Base-by-base conservation (phyloP, 2,113 vertebrate genomes). In the Hippopotamus amphibius region DNA sequence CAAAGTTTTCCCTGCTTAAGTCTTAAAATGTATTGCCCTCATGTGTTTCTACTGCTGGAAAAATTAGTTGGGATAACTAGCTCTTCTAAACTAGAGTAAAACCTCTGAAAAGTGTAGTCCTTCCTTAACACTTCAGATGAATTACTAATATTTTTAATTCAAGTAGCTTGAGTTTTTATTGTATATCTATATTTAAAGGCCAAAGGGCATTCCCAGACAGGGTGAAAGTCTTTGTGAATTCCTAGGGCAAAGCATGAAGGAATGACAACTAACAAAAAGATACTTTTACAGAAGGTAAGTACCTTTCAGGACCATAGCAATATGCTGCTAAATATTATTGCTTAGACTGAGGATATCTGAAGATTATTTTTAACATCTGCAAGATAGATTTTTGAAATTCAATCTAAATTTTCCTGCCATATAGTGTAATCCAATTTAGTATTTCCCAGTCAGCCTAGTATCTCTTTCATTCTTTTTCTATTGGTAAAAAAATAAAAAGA, bases 131-230 rank as follows among this genome's bases (percentile, higher is more conserved):
- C 9, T 50, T 59, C 65, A 55, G 30, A 41, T 55, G 63, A 96
- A 46, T 71, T 85, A 55, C 33, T 63, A 74, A 37, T 79, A 48
- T 94, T 91, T 92, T 91, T 94, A 41, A 65, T 68, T 91, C 37
- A 94, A 16, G 43, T 15, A 86, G 46, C 46, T 80, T 90, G n/a
- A 90, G 46, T 50, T 74, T 81, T 26, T 3, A 57, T 50, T 76
- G n/a, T 53, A 61, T 77, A 76, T 48, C 5, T 77, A 68, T 72
- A 80, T 81, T 59, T 57, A 65, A 46, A 86, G 21, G 21, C 22
- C 63, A 71, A 33, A 84, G 59, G 41, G 28, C 53, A 79, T 46
- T 10, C 33, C 50, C 12, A 43, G 50, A 16, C 41, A 66, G 59
- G 24, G 17, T 63, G 4, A 79, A 94, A 81, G 41, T 90, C 33